A percentile compares a stretch with the other conserved stretches of the same genome.
phyloP scores from a whole-genome alignment of 1,140 invertebrate species.

The Heliconius hermathena region DNA sequence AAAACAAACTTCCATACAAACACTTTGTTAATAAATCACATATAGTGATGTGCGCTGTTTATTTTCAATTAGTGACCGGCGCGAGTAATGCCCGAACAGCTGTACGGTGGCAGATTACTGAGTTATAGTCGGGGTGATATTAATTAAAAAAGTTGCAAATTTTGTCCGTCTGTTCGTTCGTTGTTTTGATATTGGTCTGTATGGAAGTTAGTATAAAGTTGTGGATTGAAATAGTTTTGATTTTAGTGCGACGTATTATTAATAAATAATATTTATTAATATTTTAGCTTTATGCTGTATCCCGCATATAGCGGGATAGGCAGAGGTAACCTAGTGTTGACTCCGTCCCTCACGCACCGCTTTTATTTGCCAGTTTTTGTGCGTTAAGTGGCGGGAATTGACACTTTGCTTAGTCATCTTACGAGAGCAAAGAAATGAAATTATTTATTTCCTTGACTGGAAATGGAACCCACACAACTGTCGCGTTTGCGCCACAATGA shows the following conservation, averaged over 20 bases:
- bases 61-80: conserved; percentile 58
- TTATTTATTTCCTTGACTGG: too few relatives aligned
- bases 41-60: conserved; percentile 53
- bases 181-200: conserved; percentile 16
- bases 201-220: not conserved
- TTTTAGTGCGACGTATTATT: not conserved
- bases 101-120: conserved; percentile 58
- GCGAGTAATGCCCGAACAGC: conserved; percentile 58
- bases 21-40: conserved; percentile 53
- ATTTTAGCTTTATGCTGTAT: too few relatives aligned
- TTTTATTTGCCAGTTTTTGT: too few relatives aligned
- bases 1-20: conserved; percentile 13
- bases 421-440: too few relatives aligned
- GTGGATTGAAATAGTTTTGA: not conserved
- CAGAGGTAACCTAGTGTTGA: too few relatives aligned
- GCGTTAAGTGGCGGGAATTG: too few relatives aligned
- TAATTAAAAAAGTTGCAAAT: conserved; percentile 54
- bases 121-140: conserved; percentile 51
- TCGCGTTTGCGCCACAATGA: too few relatives aligned
- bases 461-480: too few relatives aligned
- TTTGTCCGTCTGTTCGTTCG: conserved; percentile 36
- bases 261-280: too few relatives aligned
- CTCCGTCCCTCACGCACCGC: too few relatives aligned
- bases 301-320: too few relatives aligned
- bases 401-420: too few relatives aligned